Percentiles rank a stretch among this genome's conserved stretches.
These are phyloP conservation scores for Montipora capricornis DNA, from an alignment of 64 coral and sea anemone species.

Conservation along the genomic window DNA sequence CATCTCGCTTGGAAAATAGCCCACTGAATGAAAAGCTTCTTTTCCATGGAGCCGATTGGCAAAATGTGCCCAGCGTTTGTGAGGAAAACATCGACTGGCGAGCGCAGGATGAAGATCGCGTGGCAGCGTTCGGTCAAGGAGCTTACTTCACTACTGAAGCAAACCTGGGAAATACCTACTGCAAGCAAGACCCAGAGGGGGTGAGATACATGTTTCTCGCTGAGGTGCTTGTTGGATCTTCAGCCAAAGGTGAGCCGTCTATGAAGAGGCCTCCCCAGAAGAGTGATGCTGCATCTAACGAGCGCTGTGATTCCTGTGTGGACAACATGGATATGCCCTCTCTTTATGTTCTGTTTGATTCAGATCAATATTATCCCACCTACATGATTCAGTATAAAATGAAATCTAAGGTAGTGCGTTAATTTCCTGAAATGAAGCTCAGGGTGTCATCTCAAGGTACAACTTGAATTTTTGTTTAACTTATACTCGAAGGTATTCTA, in stretches of 20 bases:
- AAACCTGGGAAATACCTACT: conserved; percentile 26
- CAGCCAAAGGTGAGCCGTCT: conserved; percentile 2
- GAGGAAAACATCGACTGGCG: conserved; percentile 66
- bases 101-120: conserved; percentile 8
- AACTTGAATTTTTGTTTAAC: not conserved
- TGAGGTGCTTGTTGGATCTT: conserved; percentile 57
- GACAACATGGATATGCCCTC: conserved; percentile 24
- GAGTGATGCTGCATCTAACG: not conserved
- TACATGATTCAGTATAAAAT: conserved; percentile 47
- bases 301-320: conserved; percentile 60
- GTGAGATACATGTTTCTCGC: conserved; percentile 44
- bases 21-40: conserved; percentile 24
- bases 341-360: conserved; percentile 49
- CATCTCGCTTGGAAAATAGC: not conserved
- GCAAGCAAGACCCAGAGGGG: not conserved
- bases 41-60: conserved; percentile 25
- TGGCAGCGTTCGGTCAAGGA: conserved; percentile 18
- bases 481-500: not conserved
- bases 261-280: conserved; percentile 16
- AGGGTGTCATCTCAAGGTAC: too few species aligned
- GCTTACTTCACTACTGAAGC: conserved; percentile 43
- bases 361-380: conserved; percentile 59
- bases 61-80: conserved; percentile 35
- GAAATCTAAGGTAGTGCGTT: conserved; percentile 31
- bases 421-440: not conserved